phyloP scores from a whole-genome alignment of 2,888 invertebrate species.

The Brachyopa scutellaris region DNA sequence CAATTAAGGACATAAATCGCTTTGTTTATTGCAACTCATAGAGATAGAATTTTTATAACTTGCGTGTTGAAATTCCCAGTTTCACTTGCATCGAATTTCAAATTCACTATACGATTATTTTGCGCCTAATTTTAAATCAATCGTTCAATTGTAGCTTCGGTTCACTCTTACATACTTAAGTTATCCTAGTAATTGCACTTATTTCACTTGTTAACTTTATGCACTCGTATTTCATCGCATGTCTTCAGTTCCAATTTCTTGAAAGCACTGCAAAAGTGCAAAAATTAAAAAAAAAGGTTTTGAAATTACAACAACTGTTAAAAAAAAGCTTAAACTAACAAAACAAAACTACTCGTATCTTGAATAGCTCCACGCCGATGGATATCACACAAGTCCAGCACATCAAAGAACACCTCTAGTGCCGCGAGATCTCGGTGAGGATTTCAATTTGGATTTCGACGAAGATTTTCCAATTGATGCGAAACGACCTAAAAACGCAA shows the following conservation, averaged over 20 bases:
- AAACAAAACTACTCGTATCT: constrained; percentile 12
- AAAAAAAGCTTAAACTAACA: neutral
- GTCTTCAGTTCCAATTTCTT: constrained; percentile 79
- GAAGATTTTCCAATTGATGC: constrained; percentile 81
- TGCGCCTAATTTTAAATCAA: too few species aligned
- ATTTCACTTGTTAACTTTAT: too few species aligned
- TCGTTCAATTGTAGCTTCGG: too few species aligned
- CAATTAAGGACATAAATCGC: too few species aligned
- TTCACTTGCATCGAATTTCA: too few species aligned
- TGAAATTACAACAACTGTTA: neutral
- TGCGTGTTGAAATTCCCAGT: too few species aligned
- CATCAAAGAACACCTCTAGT: constrained; percentile 89
- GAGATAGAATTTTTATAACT: too few species aligned
- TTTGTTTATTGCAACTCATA: too few species aligned
- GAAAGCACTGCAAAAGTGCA: constrained; percentile 63
- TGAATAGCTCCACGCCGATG: constrained; percentile 91
- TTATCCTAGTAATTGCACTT: too few species aligned
- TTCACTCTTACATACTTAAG: too few species aligned
- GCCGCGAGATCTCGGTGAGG: constrained; percentile 87
- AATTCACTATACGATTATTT: too few species aligned
- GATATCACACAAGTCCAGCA: constrained; percentile 93
- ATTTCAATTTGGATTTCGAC: constrained; percentile 84
- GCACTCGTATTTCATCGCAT: constrained; percentile 38
- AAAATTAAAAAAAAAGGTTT: neutral
- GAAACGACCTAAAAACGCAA: constrained; percentile 92